Percentiles rank a stretch among this genome's conserved stretches.
Conservation (phyloP, 2,113 vertebrate species). For the Hydrochoerus hydrochaeris region DNA sequence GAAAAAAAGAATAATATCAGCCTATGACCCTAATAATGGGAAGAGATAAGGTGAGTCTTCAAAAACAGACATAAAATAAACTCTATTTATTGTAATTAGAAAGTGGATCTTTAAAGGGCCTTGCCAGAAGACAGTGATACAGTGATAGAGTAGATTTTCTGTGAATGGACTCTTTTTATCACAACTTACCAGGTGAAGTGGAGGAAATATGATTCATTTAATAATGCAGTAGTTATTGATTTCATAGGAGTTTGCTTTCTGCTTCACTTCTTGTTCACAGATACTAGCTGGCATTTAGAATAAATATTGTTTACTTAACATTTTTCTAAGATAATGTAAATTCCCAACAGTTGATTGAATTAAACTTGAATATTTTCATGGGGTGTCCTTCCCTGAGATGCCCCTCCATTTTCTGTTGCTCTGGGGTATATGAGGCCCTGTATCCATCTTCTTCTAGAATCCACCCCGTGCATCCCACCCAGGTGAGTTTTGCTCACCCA, state of each 20-base stretch:
- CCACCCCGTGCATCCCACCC: not conserved
- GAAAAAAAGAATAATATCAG: slow-evolving; percentile 13
- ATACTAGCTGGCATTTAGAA: not conserved
- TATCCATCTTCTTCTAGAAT: not conserved
- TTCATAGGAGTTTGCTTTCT: slow-evolving; percentile 30
- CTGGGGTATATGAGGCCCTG: not conserved
- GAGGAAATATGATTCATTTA: not conserved
- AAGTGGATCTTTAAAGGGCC: slow-evolving; percentile 29
- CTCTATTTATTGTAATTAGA: not conserved
- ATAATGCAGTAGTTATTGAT: not conserved
- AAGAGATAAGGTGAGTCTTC: not conserved
- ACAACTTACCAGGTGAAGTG: not conserved
- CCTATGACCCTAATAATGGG: not conserved
- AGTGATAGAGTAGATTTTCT: not conserved
- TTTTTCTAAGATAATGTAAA: slow-evolving; percentile 29
- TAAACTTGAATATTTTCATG: not conserved
- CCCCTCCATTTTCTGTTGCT: not conserved
- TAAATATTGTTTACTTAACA: not conserved
- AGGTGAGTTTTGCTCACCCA: not conserved
- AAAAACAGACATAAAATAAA: slow-evolving; percentile 18
- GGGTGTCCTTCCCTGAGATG: not conserved
- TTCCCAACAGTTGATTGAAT: not conserved
- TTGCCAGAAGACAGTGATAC: not conserved
- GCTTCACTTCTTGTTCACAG: slow-evolving; percentile 21
- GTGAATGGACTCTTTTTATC: not conserved